phyloP scores from a whole-genome alignment of 64 coral and sea anemone genomes.

The Porites australiensis region DNA sequence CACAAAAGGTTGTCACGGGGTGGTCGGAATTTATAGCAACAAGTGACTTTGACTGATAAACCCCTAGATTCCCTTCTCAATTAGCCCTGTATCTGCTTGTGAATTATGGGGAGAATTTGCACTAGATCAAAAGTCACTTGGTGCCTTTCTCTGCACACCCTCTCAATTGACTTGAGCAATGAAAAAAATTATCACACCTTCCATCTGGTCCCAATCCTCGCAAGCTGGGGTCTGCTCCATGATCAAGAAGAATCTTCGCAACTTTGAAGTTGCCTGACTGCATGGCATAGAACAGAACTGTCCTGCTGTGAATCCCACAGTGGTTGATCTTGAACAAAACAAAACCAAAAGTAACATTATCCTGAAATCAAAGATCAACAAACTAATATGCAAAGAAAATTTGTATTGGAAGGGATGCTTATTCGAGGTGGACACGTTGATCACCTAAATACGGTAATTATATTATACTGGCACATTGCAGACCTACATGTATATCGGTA shows the following conservation, averaged over 20 bases:
- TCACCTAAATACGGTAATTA: too few species aligned
- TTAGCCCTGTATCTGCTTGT: too few species aligned
- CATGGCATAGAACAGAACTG: slow-evolving; percentile 91
- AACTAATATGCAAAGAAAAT: neutral
- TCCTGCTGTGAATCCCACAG: slow-evolving; percentile 79
- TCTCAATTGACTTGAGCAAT: neutral
- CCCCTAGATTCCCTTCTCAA: too few species aligned
- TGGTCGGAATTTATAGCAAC: too few species aligned
- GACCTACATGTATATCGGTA: too few species aligned
- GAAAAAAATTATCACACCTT: slow-evolving; percentile 30
- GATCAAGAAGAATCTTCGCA: slow-evolving; percentile 73
- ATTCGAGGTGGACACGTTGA: too few species aligned
- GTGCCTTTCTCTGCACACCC: neutral
- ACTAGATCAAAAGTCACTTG: too few species aligned
- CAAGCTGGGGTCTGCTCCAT: slow-evolving; percentile 80
- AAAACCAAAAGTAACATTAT: neutral
- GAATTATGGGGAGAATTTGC: too few species aligned
- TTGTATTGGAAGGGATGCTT: too few species aligned
- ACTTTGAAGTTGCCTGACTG: slow-evolving; percentile 82
- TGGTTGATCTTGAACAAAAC: slow-evolving; percentile 65
- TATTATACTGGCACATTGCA: too few species aligned
- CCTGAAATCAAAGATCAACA: neutral
- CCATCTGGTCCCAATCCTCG: slow-evolving; percentile 83
- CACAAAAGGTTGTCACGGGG: too few species aligned
- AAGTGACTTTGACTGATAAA: too few species aligned